phyloP scores from a whole-genome alignment of 2,888 invertebrate genomes.

The Rhamphomyia laevipes region DNA sequence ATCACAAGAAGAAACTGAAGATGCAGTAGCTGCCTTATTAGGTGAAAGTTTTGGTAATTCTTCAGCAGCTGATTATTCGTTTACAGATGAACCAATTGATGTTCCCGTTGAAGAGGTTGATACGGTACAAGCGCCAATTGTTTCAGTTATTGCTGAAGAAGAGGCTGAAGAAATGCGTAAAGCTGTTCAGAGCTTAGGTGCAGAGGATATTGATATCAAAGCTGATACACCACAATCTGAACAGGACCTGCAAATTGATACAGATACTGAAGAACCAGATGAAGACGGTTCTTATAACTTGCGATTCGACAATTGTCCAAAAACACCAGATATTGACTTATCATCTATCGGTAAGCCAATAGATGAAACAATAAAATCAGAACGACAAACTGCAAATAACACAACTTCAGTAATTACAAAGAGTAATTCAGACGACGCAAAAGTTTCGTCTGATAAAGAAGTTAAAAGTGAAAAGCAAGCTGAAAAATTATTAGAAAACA shows the following conservation, averaged over 20 bases:
- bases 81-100: slow-evolving; percentile 25
- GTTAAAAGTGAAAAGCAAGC: background rate
- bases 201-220: slow-evolving; percentile 59
- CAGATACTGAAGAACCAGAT: slow-evolving; percentile 68
- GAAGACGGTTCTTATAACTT: slow-evolving; percentile 39
- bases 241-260: slow-evolving; percentile 72
- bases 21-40: slow-evolving; percentile 77
- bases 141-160: slow-evolving; percentile 46
- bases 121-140: slow-evolving; percentile 39
- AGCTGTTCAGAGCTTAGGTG: slow-evolving; percentile 69
- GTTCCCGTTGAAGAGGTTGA: slow-evolving; percentile 28
- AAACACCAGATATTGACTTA: slow-evolving; percentile 41
- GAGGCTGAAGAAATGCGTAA: slow-evolving; percentile 75
- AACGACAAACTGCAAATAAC: background rate
- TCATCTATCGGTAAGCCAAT: slow-evolving; percentile 25
- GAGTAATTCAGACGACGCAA: background rate
- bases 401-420: too few species aligned
- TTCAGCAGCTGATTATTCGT: slow-evolving; percentile 40
- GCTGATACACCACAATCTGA: slow-evolving; percentile 79
- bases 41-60: slow-evolving; percentile 73
- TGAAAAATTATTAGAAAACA: background rate
- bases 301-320: slow-evolving; percentile 35
- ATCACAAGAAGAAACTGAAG: slow-evolving; percentile 86
- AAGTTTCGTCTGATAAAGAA: background rate
- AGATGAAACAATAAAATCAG: slow-evolving; percentile 1